Base-by-base conservation (phyloP, 2,797 vertebrate genomes). In the Cheirogaleus major region DNA sequence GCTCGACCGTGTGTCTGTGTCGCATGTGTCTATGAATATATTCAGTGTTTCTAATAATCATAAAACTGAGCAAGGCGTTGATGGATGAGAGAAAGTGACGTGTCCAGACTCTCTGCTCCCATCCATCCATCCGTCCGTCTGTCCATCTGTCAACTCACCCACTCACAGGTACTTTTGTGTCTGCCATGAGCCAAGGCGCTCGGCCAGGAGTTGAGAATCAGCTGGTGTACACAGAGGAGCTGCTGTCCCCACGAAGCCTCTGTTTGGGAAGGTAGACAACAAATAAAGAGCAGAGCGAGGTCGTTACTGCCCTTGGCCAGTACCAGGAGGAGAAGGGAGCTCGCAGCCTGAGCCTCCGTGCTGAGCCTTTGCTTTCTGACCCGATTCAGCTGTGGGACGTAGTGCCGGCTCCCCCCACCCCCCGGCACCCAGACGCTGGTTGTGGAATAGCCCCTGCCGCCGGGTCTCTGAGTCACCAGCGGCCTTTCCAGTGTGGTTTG, bases 321-420 rank as follows among this genome's bases (percentile, higher is more conserved):
- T 4, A 10, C 48, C 1, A 0, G 25, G 20, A 20, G 9, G 27
- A 32, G 38, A 9, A 23, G 48, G 7, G 30, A 7, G 72, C 55
- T 8, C 0, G 0, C 0, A 8, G 35, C 50, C 65, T 0, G 32
- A 32, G 83, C 17, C 4, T 45, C 18, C 0, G 5, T 0, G 3
- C 32, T 30, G 27, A 7, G 27, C 30, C 48, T 52, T 12, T 15
- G 0, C 5, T 48, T 38, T 30, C 67, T 2, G 25, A n/a, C 2
- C 0, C 0, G 50, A 12, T 0, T 2, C 3, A 0, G 65, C 17
- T 5, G 13, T 45, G 69, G 15, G 61, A 20, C 20, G 2, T 3
- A 20, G n/a, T 14, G 38, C 30, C 45, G 1, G 43, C 10, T 11
- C 45, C 45, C 41, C 10, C 45, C 45, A 11, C 45, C 10, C 45